A percentile compares a stretch with the other conserved stretches of the same genome.
Conservation (phyloP, 2,888 invertebrate species). For the Nemapogon koenigi region DNA sequence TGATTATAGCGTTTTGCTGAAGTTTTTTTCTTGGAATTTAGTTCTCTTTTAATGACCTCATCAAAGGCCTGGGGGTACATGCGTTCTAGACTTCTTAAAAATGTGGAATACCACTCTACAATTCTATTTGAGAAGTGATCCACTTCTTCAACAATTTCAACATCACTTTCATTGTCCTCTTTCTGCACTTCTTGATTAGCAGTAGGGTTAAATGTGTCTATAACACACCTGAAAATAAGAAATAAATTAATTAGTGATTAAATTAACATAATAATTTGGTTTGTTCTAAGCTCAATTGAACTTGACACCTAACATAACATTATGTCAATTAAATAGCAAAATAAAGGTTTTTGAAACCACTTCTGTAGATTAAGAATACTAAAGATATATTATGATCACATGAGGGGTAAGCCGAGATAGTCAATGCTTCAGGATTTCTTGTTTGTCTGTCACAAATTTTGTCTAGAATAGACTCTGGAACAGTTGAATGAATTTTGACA, state of each 20-base stretch:
- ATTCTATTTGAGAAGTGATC: constrained; percentile 35
- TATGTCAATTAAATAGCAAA: too few relatives aligned
- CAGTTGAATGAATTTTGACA: too few relatives aligned
- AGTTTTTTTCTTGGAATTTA: constrained; percentile 35
- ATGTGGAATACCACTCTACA: constrained; percentile 57
- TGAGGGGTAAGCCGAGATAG: too few relatives aligned
- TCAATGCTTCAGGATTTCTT: too few relatives aligned
- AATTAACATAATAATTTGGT: too few relatives aligned
- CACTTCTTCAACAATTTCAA: constrained; percentile 48
- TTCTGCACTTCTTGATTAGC: constrained; percentile 15
- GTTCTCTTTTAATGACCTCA: constrained; percentile 66
- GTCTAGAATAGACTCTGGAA: too few relatives aligned
- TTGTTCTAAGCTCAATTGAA: too few relatives aligned
- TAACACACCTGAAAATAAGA: constrained; percentile 41
- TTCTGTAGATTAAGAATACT: too few relatives aligned
- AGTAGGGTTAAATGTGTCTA: constrained; percentile 36
- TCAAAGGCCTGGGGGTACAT: constrained; percentile 79
- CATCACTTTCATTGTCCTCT: constrained; percentile 42
- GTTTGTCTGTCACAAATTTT: too few relatives aligned
- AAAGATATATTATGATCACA: too few relatives aligned
- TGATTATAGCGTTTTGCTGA: constrained; percentile 32
- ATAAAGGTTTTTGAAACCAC: too few relatives aligned
- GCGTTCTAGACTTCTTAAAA: constrained; percentile 68
- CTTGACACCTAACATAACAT: too few relatives aligned
- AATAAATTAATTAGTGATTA: not conserved